Percentiles rank a stretch among this genome's conserved stretches.
phyloP scores from a whole-genome alignment of 2,888 invertebrate species.

The Pachliopta kotzebuea region DNA sequence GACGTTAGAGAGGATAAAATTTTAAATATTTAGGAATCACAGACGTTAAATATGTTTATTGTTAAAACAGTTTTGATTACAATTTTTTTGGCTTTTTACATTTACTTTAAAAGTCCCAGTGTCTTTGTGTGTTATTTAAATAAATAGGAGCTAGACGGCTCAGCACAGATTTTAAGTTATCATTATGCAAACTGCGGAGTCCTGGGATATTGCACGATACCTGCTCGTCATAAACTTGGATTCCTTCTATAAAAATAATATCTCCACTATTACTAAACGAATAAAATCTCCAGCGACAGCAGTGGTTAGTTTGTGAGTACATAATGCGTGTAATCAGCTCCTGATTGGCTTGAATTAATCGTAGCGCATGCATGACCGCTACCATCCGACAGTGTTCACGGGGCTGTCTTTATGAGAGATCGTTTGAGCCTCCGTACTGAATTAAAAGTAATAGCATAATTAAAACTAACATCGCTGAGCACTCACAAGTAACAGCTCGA shows the following conservation, averaged over 20 bases:
- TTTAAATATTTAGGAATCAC: not conserved
- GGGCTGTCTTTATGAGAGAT: slow-evolving; percentile 66
- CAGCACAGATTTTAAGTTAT: slow-evolving; percentile 44
- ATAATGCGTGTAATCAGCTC: slow-evolving; percentile 77
- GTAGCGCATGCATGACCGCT: slow-evolving; percentile 75
- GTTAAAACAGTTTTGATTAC: no score
- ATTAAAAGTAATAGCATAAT: slow-evolving; percentile 76
- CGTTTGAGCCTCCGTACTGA: slow-evolving; percentile 56
- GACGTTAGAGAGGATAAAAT: not conserved
- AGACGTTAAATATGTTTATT: not conserved
- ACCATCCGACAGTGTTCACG: slow-evolving; percentile 59
- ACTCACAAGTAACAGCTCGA: slow-evolving; percentile 40
- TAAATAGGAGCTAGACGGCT: slow-evolving; percentile 33
- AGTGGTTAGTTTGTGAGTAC: slow-evolving; percentile 52
- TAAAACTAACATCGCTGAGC: slow-evolving; percentile 65
- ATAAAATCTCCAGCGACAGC: slow-evolving; percentile 40
- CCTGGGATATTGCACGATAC: slow-evolving; percentile 69
- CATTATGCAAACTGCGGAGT: slow-evolving; percentile 37
- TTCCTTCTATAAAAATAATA: slow-evolving; percentile 33
- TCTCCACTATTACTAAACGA: slow-evolving; percentile 37
- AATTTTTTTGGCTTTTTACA: no score
- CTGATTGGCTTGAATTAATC: slow-evolving; percentile 80
- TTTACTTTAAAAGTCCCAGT: no score
- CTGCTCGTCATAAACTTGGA: slow-evolving; percentile 41
- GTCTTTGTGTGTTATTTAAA: no score